A percentile compares a stretch with the other conserved stretches of the same genome.
Conservation (phyloP, 2,888 invertebrate genomes). For the Cylindroiulus punctatus region DNA sequence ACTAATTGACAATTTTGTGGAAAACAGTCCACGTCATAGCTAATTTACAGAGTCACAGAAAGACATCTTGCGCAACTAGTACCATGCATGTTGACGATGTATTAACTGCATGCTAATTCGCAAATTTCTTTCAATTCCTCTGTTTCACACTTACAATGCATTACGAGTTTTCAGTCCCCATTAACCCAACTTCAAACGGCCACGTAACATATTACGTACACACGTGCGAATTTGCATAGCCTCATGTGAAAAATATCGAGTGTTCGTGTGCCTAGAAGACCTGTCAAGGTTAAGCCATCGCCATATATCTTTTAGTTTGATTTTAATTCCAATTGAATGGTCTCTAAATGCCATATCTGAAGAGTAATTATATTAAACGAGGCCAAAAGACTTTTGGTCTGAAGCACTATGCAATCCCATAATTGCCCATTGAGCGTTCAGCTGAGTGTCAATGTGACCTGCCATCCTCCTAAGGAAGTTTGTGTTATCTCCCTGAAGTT, state of each 20-base stretch:
- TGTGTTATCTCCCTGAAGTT: background rate
- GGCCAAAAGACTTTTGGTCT: background rate
- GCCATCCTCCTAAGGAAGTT: background rate
- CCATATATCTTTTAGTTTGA: background rate
- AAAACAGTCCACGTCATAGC: background rate
- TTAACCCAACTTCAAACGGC: background rate
- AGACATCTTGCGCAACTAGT: background rate
- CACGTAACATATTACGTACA: background rate
- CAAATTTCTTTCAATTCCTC: too few species aligned
- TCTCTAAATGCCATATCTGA: constrained; percentile 6
- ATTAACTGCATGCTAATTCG: too few species aligned
- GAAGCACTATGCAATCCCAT: background rate
- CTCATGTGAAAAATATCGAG: background rate
- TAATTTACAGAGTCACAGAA: background rate
- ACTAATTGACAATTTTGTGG: background rate
- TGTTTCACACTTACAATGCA: too few species aligned
- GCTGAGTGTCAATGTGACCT: background rate
- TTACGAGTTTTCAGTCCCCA: too few species aligned
- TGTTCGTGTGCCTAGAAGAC: background rate
- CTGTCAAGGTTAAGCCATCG: background rate
- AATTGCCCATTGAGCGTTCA: background rate
- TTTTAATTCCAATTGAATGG: background rate
- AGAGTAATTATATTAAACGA: constrained; percentile 3
- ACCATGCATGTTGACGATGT: background rate
- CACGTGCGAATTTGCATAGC: background rate